Evolutionary conservation across 2,797 vertebrate genomes (phyloP), one percentile per base, ranked within the genome.

Genomic region (Tokudaia tokunoshimensis): DNA sequence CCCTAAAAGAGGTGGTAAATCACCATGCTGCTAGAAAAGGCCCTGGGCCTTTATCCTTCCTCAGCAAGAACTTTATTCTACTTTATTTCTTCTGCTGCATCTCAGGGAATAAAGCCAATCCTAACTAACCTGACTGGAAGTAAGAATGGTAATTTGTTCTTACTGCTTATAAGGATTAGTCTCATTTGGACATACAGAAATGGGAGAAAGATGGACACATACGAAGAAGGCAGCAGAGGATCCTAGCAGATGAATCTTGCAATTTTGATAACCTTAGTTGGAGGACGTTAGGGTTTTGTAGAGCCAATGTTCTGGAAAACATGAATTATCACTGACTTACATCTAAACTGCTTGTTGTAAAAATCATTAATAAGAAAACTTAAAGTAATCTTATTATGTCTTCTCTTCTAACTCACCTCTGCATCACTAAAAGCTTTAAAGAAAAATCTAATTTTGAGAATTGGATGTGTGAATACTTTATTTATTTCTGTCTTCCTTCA

Each of bases 301-400:
- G 15, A 85, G 22, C 9, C 34, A 76, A 4, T 55, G 14, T 61
- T 70, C 52, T 83, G 29, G 65, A 86, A 82, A 65, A 31, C 11
- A 76, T 17, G 8, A 22, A 74, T 50, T 24, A 4, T 63, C 41
- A 29, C 34, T 44, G 34, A 83, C 29, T 57, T 72, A 92, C 85
- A 75, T 61, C n/a, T 17, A 89, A 10, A 26, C 12, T 57, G 3
- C 11, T 84, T 84, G 26, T 19, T 63, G 11, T 75, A 52, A 72
- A 83, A 93, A 94, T 6, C 9, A 63, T 87, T 12, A 92, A 29
- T 29, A 89, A 92, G n/a, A 50, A 81, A 91, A n/a, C 2, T 82
- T 13, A 81, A 93, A 6, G 0, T 34, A 61, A 91, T 31, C 34
- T 63, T 34, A 81, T 67, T 41, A 5, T 7, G 91, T 47, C 17